Evolutionary conservation across 2,888 invertebrate genomes (phyloP), one percentile per base, ranked within the genome.

Genomic region (Spatulosminthurus flaviceps): DNA sequence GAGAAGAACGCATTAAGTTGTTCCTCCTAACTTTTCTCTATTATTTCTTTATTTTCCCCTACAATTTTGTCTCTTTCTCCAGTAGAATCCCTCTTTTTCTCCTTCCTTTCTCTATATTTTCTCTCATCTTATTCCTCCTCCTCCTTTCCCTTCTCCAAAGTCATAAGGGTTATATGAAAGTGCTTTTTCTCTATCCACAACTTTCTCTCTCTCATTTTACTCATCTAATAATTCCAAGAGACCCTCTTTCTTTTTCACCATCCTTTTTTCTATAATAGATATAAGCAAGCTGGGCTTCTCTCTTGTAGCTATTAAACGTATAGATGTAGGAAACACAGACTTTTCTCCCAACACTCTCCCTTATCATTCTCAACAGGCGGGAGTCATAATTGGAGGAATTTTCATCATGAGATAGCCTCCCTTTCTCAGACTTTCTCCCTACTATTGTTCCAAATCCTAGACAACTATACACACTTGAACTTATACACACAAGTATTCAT

Each of bases 351-450:
- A 66, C 42, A 7, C 64, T 19, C 22, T n/a, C n/a, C n/a, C n/a
- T 64, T 75, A 75, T 75, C 74, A 64, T 75, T 76, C 75, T 76
- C 42, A 66, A 66, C 75, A 66, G 42, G 75, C 66, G 66, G 42
- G 75, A 66, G 66, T 61, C 29, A 29, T 61, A 76, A 61, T 76
- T 76, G 75, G 34, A n/a, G 42, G 66, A 76, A 64, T 76, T 76
- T 76, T 66, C 42, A 61, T 66, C 75, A 76, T 76, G 29, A 76
- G 24, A 66, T 76, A 21, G 66, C 75, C 29, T 41, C 64, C 1
- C 64, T 29, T 76, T 67, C 61, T 76, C 51, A 2, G 1, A 2
- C 51, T n/a, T 16, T 51, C n/a, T 51, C 51, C 51, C 51, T n/a
- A 13, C n/a, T 51, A 4, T 51, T 2, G n/a, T 51, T 16, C 51